A percentile compares a stretch with the other conserved stretches of the same genome.
These are phyloP conservation scores for Muscicapa striata DNA, from an alignment of 2,797 vertebrate genomes.

Conservation along the genomic window DNA sequence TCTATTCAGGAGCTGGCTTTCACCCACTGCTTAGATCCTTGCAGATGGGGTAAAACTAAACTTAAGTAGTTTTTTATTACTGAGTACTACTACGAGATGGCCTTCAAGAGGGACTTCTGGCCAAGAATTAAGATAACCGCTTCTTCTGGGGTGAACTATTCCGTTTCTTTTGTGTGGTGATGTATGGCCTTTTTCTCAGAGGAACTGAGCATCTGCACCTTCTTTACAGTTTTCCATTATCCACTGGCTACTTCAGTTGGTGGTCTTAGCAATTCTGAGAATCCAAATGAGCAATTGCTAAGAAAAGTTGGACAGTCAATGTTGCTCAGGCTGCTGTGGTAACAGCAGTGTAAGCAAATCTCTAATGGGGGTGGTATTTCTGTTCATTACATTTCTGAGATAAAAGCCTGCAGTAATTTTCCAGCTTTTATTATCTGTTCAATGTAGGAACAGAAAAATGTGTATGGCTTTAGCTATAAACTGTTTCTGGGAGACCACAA, in stretches of 20 bases:
- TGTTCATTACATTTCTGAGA: neutral
- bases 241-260: neutral
- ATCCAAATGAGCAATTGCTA: neutral
- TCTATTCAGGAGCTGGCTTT: neutral
- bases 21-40: neutral
- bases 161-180: neutral
- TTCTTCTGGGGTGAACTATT: neutral
- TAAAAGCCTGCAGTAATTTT: neutral
- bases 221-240: neutral
- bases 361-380: neutral
- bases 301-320: neutral
- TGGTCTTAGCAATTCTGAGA: neutral
- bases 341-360: neutral
- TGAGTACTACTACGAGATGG: neutral
- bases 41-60: neutral
- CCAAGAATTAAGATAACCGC: neutral
- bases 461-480: neutral
- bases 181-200: neutral
- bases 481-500: neutral
- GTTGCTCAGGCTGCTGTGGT: neutral
- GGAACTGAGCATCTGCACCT: neutral
- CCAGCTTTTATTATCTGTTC: neutral
- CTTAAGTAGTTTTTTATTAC: neutral
- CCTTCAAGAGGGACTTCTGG: neutral
- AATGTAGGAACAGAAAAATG: neutral